phyloP scores from a whole-genome alignment of 2,888 invertebrate genomes.

The Helicoverpa assulta region DNA sequence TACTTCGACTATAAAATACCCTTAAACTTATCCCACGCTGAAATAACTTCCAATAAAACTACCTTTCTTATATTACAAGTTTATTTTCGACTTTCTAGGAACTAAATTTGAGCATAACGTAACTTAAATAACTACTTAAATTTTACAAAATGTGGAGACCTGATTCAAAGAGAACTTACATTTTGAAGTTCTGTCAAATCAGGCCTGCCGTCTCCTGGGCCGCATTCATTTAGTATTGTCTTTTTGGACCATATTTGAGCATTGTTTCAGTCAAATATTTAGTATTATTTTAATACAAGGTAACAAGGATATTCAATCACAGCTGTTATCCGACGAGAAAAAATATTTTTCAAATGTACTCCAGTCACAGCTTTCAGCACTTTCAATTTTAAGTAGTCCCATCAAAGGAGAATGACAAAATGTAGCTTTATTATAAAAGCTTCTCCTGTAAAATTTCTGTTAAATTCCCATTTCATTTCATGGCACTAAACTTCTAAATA shows the following conservation, averaged over 20 bases:
- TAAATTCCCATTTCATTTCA: background rate
- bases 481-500: background rate
- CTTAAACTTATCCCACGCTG: conserved; percentile 47
- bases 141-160: conserved; percentile 54
- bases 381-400: background rate
- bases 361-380: background rate
- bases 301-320: conserved; percentile 72
- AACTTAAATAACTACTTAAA: conserved; percentile 30
- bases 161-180: conserved; percentile 73
- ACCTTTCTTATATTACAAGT: conserved; percentile 47
- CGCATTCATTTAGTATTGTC: conserved; percentile 6
- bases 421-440: background rate
- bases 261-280: conserved; percentile 48
- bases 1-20: conserved; percentile 56
- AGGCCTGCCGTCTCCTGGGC: conserved; percentile 44
- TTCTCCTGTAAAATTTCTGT: background rate
- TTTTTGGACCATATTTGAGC: conserved; percentile 42
- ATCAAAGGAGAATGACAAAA: background rate
- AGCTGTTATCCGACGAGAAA: background rate
- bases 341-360: background rate
- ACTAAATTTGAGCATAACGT: conserved; percentile 68
- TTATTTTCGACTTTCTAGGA: conserved; percentile 63
- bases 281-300: conserved; percentile 66
- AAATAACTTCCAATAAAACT: conserved; percentile 54
- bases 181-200: conserved; percentile 74